Conservation (phyloP, 2,797 vertebrate species). For the Pangasius sanitwongsei region DNA sequence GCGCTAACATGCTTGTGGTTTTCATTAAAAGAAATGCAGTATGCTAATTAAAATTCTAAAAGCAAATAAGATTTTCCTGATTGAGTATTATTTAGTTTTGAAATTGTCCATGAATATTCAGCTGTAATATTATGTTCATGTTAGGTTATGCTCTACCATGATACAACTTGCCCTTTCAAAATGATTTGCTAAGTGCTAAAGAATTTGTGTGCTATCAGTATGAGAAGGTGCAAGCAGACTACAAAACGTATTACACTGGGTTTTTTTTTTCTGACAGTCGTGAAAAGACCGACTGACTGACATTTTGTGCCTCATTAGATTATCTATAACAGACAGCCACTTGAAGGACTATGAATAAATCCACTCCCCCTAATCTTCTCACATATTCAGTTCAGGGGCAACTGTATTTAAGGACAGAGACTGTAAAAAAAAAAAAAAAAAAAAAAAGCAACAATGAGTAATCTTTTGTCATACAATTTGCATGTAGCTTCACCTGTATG, state of each 20-base stretch:
- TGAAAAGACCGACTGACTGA: background rate
- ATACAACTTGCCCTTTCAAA: background rate
- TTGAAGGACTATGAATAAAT: slow-evolving; percentile 35
- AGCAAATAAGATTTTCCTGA: background rate
- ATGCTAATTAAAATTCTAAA: background rate
- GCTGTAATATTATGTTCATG: slow-evolving; percentile 56
- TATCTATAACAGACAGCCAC: slow-evolving; percentile 15
- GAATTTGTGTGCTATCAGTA: background rate
- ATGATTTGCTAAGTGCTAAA: background rate
- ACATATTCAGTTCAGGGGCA: slow-evolving; percentile 33
- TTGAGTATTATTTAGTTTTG: background rate
- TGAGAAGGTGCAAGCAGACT: background rate
- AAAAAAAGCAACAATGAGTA: slow-evolving; percentile 52
- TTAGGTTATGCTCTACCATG: background rate
- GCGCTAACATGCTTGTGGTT: background rate
- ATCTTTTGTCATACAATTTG: slow-evolving; percentile 55
- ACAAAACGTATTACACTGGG: background rate
- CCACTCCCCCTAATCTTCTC: slow-evolving; percentile 4
- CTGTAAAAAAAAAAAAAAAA: slow-evolving; percentile 45
- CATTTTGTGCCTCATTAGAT: slow-evolving; percentile 18
- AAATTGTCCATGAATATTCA: background rate
- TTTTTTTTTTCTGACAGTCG: background rate
- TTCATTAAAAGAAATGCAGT: background rate
- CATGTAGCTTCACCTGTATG: slow-evolving; percentile 49
- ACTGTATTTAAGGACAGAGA: slow-evolving; percentile 39